Evolutionary conservation across 2,888 invertebrate species (phyloP).

Genomic region (Agrilus biguttatus): DNA sequence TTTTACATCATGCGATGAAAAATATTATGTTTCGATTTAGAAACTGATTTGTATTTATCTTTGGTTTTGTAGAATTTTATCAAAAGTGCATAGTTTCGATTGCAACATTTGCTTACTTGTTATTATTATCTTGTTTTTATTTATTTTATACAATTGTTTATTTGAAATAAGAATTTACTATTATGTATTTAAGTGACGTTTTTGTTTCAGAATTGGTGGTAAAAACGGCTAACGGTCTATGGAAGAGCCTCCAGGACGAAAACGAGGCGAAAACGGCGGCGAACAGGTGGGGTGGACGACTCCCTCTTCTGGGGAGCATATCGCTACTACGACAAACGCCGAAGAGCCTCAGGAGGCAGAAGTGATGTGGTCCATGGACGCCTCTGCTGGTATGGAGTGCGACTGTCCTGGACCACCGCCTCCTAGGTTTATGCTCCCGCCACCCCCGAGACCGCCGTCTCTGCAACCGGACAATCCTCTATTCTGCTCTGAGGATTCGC

Average conservation of each 20-base stretch:
- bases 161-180: too few species aligned
- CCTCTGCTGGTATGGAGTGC: slow-evolving; percentile 56
- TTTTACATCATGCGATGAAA: too few species aligned
- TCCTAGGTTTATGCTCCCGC: slow-evolving; percentile 59
- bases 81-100: too few species aligned
- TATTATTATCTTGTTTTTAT: too few species aligned
- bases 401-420: slow-evolving; percentile 64
- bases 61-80: too few species aligned
- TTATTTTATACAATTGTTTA: too few species aligned
- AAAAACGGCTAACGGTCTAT: slow-evolving; percentile 5
- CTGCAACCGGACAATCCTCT: slow-evolving; percentile 48
- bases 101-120: too few species aligned
- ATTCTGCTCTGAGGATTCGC: slow-evolving; percentile 55
- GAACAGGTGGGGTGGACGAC: slow-evolving; percentile 24
- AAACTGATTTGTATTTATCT: too few species aligned
- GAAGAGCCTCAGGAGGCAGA: slow-evolving; percentile 21
- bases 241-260: slow-evolving; percentile 3
- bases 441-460: slow-evolving; percentile 60
- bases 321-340: slow-evolving; percentile 9
- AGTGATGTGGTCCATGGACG: slow-evolving; percentile 57
- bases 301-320: slow-evolving; percentile 14
- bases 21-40: too few species aligned
- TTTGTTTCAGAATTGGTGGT: background rate
- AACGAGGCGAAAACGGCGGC: slow-evolving; percentile 5
- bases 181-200: too few species aligned